Conservation (phyloP, 2,888 invertebrate genomes). For the Onchidella celtica region DNA sequence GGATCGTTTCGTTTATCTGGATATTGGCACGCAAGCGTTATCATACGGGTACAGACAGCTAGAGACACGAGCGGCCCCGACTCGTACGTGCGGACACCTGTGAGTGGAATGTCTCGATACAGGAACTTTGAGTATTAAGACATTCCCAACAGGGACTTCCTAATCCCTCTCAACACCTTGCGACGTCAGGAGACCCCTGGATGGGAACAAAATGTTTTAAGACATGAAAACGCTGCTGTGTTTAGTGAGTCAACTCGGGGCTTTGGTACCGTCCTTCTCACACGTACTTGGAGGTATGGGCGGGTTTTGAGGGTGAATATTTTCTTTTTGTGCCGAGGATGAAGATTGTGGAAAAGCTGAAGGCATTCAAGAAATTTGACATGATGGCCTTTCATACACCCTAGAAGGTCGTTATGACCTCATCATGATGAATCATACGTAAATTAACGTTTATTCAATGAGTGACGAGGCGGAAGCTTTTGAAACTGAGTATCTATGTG, state of each 20-base stretch:
- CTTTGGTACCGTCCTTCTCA: not conserved
- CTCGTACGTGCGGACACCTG: constrained; percentile 34
- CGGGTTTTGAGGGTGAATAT: not conserved
- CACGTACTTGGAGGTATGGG: not conserved
- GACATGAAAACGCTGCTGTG: constrained; percentile 2
- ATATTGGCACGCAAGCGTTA: constrained; percentile 21
- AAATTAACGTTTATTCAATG: not conserved
- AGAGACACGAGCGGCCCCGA: not conserved
- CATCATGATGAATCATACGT: not conserved
- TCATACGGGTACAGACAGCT: constrained; percentile 26
- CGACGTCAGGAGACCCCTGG: not conserved
- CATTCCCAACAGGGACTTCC: not conserved
- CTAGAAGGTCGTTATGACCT: not conserved
- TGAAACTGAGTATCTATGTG: too few relatives aligned
- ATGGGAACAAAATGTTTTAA: constrained; percentile 28
- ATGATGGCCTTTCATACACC: not conserved
- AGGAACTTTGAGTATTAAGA: not conserved
- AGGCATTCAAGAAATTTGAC: not conserved
- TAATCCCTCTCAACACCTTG: constrained; percentile 31
- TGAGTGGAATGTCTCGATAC: not conserved
- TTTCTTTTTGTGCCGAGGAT: not conserved
- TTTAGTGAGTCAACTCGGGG: constrained; percentile 11
- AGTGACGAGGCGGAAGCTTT: not conserved
- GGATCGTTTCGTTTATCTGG: constrained; percentile 9
- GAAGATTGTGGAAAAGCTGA: not conserved